These are phyloP conservation scores for Apteryx mantelli DNA, from an alignment of 2,113 vertebrate genomes.

Conservation along the genomic window DNA sequence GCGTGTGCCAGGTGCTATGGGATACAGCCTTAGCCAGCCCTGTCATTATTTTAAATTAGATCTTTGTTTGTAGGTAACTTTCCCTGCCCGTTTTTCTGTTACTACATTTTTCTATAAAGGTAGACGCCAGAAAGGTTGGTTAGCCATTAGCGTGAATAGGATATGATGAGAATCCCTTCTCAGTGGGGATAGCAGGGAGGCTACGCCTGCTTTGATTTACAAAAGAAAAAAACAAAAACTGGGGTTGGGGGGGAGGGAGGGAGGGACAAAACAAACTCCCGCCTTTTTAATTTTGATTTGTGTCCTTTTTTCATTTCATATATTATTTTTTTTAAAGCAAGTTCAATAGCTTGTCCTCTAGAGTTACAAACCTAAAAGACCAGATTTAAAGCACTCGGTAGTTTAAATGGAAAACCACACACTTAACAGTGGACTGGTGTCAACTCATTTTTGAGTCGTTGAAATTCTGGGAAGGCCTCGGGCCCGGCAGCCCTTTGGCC, in stretches of 20 bases:
- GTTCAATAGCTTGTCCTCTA: slow-evolving; percentile 53
- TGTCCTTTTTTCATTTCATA: slow-evolving; percentile 69
- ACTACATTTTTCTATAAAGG: slow-evolving; percentile 71
- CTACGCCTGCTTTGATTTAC: slow-evolving; percentile 71
- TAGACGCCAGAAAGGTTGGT: slow-evolving; percentile 70
- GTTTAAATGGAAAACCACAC: background rate
- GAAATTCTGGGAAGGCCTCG: background rate
- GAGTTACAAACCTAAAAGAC: slow-evolving; percentile 52
- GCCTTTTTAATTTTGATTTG: slow-evolving; percentile 34
- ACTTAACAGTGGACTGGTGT: background rate
- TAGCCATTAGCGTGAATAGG: slow-evolving; percentile 65
- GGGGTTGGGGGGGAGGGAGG: too few relatives aligned
- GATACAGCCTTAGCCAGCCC: slow-evolving; percentile 84
- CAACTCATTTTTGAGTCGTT: background rate
- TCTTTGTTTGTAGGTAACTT: slow-evolving; percentile 76
- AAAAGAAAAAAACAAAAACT: background rate
- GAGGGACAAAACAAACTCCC: background rate
- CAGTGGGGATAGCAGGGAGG: slow-evolving; percentile 38
- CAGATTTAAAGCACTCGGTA: slow-evolving; percentile 54
- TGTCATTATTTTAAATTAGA: slow-evolving; percentile 77
- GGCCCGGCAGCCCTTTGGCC: background rate
- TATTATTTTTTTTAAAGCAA: slow-evolving; percentile 45
- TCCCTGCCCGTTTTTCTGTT: slow-evolving; percentile 44
- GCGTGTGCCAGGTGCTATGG: slow-evolving; percentile 91
- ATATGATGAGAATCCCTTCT: slow-evolving; percentile 23